A percentile compares a stretch with the other conserved stretches of the same genome.
These are phyloP conservation scores for Drosophila fungiperda DNA, from an alignment of 2,888 invertebrate genomes.

Conservation along the genomic window DNA sequence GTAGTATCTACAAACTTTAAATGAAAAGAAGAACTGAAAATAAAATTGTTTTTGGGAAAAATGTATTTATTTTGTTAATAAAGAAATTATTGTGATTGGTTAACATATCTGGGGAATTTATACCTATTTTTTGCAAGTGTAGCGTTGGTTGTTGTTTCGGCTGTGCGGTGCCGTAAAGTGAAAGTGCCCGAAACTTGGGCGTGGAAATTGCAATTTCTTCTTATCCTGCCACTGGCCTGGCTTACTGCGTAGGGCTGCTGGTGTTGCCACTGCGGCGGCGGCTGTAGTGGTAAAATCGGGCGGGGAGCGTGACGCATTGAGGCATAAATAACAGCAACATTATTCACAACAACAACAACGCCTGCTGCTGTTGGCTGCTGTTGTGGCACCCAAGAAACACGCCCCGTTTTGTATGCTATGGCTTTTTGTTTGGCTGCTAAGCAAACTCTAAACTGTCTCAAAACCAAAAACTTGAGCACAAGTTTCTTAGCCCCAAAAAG, in stretches of 20 bases:
- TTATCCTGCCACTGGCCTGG: conserved; percentile 14
- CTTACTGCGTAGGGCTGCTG: conserved; percentile 17
- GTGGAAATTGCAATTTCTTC: conserved; percentile 79
- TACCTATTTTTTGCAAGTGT: not conserved
- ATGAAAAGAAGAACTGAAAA: not conserved
- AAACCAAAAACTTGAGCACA: conserved; percentile 67
- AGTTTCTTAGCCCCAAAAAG: conserved; percentile 61
- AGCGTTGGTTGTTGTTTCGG: conserved; percentile 7
- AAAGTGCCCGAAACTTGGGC: conserved; percentile 78
- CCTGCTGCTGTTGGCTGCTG: not conserved
- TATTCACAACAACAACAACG: conserved; percentile 67
- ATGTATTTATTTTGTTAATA: not conserved
- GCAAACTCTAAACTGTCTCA: conserved; percentile 70
- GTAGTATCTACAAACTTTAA: not conserved
- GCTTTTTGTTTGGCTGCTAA: conserved; percentile 61
- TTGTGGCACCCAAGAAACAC: conserved; percentile 21
- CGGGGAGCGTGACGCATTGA: conserved; percentile 69
- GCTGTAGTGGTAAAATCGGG: not conserved
- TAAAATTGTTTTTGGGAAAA: too few species aligned
- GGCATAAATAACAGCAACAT: conserved; percentile 79
- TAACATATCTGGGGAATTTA: not conserved
- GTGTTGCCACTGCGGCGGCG: not conserved
- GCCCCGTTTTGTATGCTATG: conserved; percentile 49
- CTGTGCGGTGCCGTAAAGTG: conserved; percentile 61
- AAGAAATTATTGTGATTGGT: not conserved